These are phyloP conservation scores for Coelopa frigida DNA, from an alignment of 1,140 invertebrate species.

Conservation along the genomic window DNA sequence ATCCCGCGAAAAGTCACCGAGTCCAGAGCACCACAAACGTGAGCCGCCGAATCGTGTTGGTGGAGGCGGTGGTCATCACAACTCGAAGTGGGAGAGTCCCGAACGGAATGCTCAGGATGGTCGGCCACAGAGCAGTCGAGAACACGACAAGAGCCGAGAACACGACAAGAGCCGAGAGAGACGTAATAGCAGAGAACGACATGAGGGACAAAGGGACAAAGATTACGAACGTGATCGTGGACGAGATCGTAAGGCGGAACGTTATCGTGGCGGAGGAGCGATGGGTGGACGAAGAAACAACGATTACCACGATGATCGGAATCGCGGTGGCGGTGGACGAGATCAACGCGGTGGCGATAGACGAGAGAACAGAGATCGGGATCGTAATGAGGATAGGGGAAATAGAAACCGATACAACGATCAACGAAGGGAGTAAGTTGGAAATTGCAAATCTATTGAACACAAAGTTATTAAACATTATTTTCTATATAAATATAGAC, in stretches of 20 bases:
- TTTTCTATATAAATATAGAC: not conserved
- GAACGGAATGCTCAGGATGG: too few species aligned
- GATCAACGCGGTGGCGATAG: not conserved
- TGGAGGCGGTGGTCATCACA: not conserved
- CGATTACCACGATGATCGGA: constrained; percentile 1
- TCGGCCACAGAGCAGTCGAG: too few species aligned
- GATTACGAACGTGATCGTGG: too few species aligned
- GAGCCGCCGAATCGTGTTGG: too few species aligned
- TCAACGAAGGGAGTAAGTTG: constrained; percentile 6
- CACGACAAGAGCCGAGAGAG: constrained; percentile 9
- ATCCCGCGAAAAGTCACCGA: not conserved
- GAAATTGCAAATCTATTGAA: not conserved
- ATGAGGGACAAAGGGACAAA: too few species aligned
- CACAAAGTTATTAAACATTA: not conserved
- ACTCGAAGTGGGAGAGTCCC: constrained; percentile 15
- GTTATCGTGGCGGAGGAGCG: too few species aligned
- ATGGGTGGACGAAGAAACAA: too few species aligned
- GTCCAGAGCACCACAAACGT: constrained; percentile 7
- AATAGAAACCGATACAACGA: not conserved
- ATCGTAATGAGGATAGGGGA: too few species aligned
- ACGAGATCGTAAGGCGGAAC: too few species aligned
- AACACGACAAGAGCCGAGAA: constrained; percentile 2
- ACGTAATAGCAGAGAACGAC: not conserved
- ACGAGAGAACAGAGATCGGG: not conserved
- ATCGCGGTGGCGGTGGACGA: not conserved